A percentile compares a stretch with the other conserved stretches of the same genome.
phyloP scores from a whole-genome alignment of 2,797 vertebrate genomes.

The Morelia viridis region DNA sequence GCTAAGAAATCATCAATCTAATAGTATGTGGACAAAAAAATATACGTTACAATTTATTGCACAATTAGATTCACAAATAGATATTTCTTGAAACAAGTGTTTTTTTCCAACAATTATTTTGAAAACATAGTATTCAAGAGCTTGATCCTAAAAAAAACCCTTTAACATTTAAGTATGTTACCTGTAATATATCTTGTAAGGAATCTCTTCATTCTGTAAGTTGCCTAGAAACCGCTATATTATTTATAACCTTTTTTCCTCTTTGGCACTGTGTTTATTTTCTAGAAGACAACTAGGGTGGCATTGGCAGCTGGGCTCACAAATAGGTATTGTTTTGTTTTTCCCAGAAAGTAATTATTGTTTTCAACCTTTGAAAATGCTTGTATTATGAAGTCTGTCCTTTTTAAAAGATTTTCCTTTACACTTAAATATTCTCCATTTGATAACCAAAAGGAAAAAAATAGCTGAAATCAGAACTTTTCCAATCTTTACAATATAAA shows the following conservation, averaged over 20 bases:
- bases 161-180: neutral
- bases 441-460: neutral
- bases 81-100: conserved; percentile 19
- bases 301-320: neutral
- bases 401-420: neutral
- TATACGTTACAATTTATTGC: neutral
- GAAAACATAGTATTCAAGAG: neutral
- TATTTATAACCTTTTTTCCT: neutral
- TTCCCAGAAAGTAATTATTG: neutral
- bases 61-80: conserved; percentile 5
- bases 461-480: neutral
- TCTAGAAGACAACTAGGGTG: neutral
- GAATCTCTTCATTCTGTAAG: neutral
- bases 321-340: neutral
- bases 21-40: neutral
- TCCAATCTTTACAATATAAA: neutral
- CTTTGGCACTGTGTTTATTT: conserved; percentile 11
- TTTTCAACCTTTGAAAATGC: neutral
- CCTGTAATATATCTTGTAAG: conserved; percentile 35
- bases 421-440: neutral
- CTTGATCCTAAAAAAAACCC: conserved; percentile 5
- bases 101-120: neutral
- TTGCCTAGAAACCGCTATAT: conserved; percentile 53
- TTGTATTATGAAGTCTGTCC: neutral
- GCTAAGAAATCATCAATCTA: neutral